A percentile compares a stretch with the other conserved stretches of the same genome.
phyloP scores from a whole-genome alignment of 92 coral and sea anemone genomes.

The Phenganax stokvisi region DNA sequence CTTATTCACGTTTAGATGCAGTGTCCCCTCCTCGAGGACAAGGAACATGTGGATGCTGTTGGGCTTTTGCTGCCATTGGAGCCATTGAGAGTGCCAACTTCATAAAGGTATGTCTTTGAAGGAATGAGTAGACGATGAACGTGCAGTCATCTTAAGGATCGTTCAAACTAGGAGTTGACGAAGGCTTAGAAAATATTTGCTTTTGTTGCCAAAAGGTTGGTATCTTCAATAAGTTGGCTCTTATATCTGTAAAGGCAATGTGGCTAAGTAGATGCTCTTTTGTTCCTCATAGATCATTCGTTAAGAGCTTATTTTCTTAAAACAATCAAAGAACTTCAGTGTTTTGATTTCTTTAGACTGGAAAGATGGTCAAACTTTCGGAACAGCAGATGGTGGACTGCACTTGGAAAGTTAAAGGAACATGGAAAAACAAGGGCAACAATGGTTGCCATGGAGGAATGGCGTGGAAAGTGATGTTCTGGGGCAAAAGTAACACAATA shows the following conservation, averaged over 20 bases:
- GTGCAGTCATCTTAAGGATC: neutral
- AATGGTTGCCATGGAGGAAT: constrained; percentile 95
- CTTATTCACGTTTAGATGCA: constrained; percentile 54
- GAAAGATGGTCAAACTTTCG: constrained; percentile 63
- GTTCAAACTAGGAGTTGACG: neutral
- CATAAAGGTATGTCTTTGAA: constrained; percentile 53
- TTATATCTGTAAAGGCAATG: no score
- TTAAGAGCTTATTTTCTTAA: neutral
- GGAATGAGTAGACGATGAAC: neutral
- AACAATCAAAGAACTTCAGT: neutral
- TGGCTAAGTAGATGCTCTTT: neutral
- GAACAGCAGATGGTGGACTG: constrained; percentile 93
- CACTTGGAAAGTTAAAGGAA: constrained; percentile 82
- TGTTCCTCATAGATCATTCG: neutral
- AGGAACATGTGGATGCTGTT: constrained; percentile 91
- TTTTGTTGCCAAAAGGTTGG: no score
- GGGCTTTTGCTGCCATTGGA: constrained; percentile 96
- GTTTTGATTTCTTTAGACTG: constrained; percentile 52
- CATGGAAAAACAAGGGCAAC: constrained; percentile 58
- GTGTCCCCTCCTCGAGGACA: constrained; percentile 84
- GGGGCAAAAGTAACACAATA: constrained; percentile 69
- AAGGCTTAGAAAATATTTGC: neutral
- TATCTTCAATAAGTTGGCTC: no score
- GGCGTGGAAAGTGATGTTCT: constrained; percentile 93
- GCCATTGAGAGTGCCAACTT: constrained; percentile 91